Percentiles rank a stretch among this genome's conserved stretches.
These are phyloP conservation scores for Euphydryas editha DNA, from an alignment of 2,888 invertebrate genomes.

Conservation along the genomic window DNA sequence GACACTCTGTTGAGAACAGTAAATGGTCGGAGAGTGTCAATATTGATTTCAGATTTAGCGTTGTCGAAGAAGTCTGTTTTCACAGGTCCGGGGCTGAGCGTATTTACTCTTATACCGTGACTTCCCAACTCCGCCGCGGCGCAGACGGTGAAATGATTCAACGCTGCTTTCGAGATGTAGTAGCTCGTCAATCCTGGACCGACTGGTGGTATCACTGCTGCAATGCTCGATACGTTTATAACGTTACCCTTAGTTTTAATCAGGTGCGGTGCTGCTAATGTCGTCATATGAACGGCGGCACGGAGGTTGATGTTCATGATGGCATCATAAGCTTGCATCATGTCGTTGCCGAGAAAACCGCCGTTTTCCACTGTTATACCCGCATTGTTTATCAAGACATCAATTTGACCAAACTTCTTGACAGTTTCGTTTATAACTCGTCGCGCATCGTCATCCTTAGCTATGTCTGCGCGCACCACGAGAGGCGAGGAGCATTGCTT, in stretches of 20 bases:
- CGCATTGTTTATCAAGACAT: not conserved
- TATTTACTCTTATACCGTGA: not conserved
- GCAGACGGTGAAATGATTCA: not conserved
- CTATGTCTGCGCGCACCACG: not conserved
- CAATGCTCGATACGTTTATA: not conserved
- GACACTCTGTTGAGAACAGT: slow-evolving; percentile 49
- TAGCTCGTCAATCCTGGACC: not conserved
- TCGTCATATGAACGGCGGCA: not conserved
- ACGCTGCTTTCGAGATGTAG: not conserved
- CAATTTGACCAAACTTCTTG: not conserved
- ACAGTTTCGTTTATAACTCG: not conserved
- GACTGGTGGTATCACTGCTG: not conserved
- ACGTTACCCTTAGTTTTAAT: not conserved
- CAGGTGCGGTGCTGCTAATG: not conserved
- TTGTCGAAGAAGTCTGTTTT: not conserved
- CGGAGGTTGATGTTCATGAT: not conserved
- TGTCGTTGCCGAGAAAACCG: not conserved
- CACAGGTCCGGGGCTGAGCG: not conserved
- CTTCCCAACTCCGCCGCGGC: not conserved
- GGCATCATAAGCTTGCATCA: not conserved
- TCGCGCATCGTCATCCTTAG: not conserved
- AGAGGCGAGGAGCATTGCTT: not conserved
- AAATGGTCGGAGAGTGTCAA: slow-evolving; percentile 44
- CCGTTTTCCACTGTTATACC: not conserved
- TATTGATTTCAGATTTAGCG: not conserved